A percentile compares a stretch with the other conserved stretches of the same genome.
Conservation (phyloP, 1,140 invertebrate species). For the Penaeus chinensis region DNA sequence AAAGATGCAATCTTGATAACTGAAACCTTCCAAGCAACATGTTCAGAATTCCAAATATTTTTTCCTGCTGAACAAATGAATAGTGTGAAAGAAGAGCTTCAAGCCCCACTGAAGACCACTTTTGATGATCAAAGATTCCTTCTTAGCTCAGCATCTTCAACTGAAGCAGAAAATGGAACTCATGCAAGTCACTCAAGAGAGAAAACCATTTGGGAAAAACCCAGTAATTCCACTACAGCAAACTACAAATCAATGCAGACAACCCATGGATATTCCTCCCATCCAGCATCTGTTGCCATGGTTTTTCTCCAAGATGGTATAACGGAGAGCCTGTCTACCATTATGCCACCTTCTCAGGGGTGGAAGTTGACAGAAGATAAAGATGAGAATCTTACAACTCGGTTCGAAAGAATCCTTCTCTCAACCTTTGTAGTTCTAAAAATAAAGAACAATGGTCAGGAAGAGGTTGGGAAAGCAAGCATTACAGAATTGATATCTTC, state of each 20-base stretch:
- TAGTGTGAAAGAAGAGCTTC: no score
- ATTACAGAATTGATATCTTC: no score
- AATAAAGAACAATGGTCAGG: not conserved
- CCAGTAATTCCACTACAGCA: no score
- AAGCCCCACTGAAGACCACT: no score
- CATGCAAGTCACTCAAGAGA: no score
- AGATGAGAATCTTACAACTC: not conserved
- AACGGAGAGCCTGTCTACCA: not conserved
- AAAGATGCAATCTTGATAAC: not conserved
- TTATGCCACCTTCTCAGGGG: slow-evolving; percentile 44
- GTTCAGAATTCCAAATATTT: slow-evolving; percentile 25
- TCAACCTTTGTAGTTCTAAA: slow-evolving; percentile 46
- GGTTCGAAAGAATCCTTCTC: slow-evolving; percentile 26
- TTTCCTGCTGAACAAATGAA: not conserved
- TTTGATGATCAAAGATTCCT: no score
- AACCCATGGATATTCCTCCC: not conserved
- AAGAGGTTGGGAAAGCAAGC: not conserved
- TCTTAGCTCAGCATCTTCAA: no score
- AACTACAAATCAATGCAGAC: not conserved
- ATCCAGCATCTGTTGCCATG: slow-evolving; percentile 23
- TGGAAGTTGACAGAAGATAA: slow-evolving; percentile 42
- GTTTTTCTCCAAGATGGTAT: slow-evolving; percentile 30
- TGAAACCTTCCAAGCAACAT: slow-evolving; percentile 2
- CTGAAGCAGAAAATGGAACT: no score
- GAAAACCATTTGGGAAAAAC: no score